Conservation (phyloP, 2,113 vertebrate genomes). For the Onychostruthus taczanowskii region DNA sequence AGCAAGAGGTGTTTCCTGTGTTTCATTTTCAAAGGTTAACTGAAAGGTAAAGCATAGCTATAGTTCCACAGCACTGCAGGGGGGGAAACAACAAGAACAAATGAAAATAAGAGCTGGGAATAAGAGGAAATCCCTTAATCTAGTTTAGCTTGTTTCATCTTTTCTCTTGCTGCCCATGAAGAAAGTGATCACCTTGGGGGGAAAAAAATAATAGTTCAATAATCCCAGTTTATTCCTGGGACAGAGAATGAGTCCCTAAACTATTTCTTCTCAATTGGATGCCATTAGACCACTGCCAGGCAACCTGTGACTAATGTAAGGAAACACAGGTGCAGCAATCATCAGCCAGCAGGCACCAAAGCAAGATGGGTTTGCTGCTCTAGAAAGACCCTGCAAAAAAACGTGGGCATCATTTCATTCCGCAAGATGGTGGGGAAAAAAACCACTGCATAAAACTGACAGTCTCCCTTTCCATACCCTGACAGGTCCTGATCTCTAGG, state of each 20-base stretch:
- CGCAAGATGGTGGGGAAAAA: not conserved
- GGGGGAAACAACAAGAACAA: not conserved
- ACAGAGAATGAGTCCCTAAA: not conserved
- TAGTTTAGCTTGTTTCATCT: slow-evolving; percentile 34
- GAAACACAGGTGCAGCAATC: not conserved
- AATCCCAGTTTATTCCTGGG: slow-evolving; percentile 30
- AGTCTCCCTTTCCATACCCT: not conserved
- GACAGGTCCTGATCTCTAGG: not conserved
- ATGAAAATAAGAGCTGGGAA: slow-evolving; percentile 41
- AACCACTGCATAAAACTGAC: not conserved
- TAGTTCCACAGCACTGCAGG: not conserved
- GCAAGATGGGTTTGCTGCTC: not conserved
- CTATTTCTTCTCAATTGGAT: slow-evolving; percentile 4
- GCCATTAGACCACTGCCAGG: not conserved
- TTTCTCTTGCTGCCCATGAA: slow-evolving; percentile 23
- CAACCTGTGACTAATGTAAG: not conserved
- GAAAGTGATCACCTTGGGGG: not conserved
- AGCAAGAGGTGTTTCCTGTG: not conserved
- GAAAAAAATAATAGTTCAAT: not conserved
- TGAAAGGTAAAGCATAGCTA: not conserved
- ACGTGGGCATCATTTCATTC: not conserved
- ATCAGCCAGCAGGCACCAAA: not conserved
- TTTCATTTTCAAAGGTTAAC: slow-evolving; percentile 28
- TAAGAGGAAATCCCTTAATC: slow-evolving; percentile 58
- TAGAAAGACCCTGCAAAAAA: not conserved